Percentiles rank a stretch among this genome's conserved stretches.
phyloP scores from a whole-genome alignment of 2,113 vertebrate genomes.

The Indicator maculatus region DNA sequence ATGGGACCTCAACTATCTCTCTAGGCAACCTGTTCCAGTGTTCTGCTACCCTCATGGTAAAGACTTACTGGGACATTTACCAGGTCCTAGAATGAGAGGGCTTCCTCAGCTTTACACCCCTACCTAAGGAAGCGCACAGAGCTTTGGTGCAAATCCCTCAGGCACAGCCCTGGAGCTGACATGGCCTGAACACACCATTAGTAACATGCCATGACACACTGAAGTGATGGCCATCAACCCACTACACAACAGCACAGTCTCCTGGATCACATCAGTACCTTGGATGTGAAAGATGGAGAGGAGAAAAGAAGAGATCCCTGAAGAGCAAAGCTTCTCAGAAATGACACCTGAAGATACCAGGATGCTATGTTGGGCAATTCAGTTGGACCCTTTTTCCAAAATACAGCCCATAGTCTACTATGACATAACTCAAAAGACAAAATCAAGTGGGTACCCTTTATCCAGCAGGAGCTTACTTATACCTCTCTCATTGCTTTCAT shows the following conservation, averaged over 20 bases:
- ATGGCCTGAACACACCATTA: not conserved
- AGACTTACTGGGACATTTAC: no score
- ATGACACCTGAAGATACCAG: not conserved
- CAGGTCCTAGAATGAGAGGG: not conserved
- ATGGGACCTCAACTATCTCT: no score
- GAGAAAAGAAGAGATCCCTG: not conserved
- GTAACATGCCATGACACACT: rapidly evolving
- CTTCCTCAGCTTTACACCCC: not conserved
- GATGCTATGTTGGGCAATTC: not conserved
- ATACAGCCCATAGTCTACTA: not conserved
- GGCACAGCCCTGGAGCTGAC: not conserved
- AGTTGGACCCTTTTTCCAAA: not conserved
- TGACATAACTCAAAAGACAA: not conserved
- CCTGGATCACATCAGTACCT: rapidly evolving
- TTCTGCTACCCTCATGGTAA: no score
- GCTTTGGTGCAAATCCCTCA: not conserved
- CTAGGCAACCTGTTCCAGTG: no score
- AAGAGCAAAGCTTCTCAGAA: not conserved
- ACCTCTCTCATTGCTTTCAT: not conserved
- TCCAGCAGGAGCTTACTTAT: not conserved
- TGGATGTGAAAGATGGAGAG: not conserved
- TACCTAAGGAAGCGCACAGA: not conserved
- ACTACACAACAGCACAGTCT: not conserved
- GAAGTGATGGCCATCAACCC: not conserved
- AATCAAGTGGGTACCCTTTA: not conserved